Evolutionary conservation across 30 jellyfish, hydroid and myxozoan genomes (phyloP), one percentile per base, ranked within the genome.

Genomic region (Aurelia aurita): DNA sequence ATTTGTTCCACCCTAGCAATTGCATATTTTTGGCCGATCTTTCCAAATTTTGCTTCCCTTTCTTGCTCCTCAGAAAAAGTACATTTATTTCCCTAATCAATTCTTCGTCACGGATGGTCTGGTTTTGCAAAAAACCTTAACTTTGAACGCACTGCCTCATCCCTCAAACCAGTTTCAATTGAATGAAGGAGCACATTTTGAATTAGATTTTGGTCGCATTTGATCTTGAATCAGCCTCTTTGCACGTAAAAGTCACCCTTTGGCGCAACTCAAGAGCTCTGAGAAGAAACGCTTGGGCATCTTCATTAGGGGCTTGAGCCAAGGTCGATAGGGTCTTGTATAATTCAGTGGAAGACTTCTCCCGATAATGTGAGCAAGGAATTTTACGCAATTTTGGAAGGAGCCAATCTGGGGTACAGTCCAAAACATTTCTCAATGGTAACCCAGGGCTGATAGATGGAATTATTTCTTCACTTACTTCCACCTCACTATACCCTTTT

Each of bases 151-250:
- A 81, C 66, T 34, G 91, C 26, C 20, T 65, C 84, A 81, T 58
- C 75, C 53, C 60, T 13, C 84, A 81, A 51, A n/a, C 91, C 91
- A 27, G 91, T 81, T 69, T 81, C 91, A 57, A 81, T 58, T 47
- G 91, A 81, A 26, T 55, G 77, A 32, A 28, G 85, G 49, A 81
- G 68, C 44, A 81, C 35, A 32, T 62, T 60, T 49, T 69, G 60
- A 31, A 81, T 62, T 22, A 68, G 64, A 54, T 74, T 69, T 81
- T n/a, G n/a, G n/a, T n/a, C n/a, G n/a, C n/a, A 81, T 19, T 81
- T 81, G 64, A 69, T 45, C 53, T 68, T 11, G 83, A 26, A 19
- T 54, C 91, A 26, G 85, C 46, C 45, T 84, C 87, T 60, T 62
- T 63, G 39, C 74, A 57, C 35, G 87, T 69, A 84, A 84, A 84